These are phyloP conservation scores for Barbus barbus DNA, from an alignment of 2,113 vertebrate genomes.

Conservation along the genomic window DNA sequence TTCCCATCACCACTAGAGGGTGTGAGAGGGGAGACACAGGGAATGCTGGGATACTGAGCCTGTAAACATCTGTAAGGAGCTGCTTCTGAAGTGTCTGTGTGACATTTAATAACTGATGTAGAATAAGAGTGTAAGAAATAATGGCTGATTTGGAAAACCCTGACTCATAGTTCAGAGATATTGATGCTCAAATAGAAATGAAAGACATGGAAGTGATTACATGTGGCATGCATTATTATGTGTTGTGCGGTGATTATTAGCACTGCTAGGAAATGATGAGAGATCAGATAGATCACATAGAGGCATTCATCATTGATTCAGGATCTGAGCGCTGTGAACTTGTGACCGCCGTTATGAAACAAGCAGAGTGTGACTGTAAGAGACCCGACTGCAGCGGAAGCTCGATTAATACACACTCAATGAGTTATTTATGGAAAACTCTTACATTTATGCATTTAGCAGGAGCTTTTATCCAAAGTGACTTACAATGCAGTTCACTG, in stretches of 20 bases:
- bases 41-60: constrained; percentile 7
- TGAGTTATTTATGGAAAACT: neutral
- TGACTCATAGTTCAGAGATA: neutral
- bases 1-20: neutral
- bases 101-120: neutral
- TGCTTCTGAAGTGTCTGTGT: neutral
- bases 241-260: neutral
- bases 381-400: no score
- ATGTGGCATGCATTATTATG: neutral
- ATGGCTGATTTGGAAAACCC: neutral
- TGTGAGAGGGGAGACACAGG: neutral
- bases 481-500: no score
- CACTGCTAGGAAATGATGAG: no score
- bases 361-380: no score
- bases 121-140: neutral
- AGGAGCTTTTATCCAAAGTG: no score
- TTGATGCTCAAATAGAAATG: neutral
- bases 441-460: neutral
- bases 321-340: neutral
- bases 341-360: neutral
- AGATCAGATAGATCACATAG: neutral
- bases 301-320: neutral
- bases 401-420: neutral
- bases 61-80: neutral
- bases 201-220: neutral